phyloP scores from a whole-genome alignment of 2,888 invertebrate species.

The Liodrosophila aerea region DNA sequence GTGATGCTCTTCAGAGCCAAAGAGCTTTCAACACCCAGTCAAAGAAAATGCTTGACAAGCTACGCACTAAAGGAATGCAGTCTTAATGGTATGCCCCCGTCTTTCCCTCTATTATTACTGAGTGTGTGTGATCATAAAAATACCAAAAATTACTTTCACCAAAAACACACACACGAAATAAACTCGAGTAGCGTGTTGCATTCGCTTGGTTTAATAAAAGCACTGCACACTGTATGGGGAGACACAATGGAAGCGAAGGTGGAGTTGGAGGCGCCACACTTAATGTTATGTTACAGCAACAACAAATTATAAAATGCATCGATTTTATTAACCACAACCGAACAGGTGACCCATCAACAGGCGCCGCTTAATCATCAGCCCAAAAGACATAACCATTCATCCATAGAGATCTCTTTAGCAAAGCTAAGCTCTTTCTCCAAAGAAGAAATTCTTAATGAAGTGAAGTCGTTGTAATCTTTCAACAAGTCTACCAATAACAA shows the following conservation, averaged over 20 bases:
- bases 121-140: constrained; percentile 46
- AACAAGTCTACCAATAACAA: constrained; percentile 5
- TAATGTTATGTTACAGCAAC: constrained; percentile 44
- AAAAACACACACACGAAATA: constrained; percentile 18
- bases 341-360: constrained; percentile 38
- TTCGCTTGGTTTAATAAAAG: constrained; percentile 14
- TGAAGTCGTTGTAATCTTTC: not conserved
- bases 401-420: constrained; percentile 31
- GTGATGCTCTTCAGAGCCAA: constrained; percentile 36
- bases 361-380: constrained; percentile 51
- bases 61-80: constrained; percentile 57
- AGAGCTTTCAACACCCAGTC: constrained; percentile 71
- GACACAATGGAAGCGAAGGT: not conserved
- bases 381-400: constrained; percentile 27
- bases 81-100: constrained; percentile 48
- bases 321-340: constrained; percentile 31
- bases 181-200: constrained; percentile 55
- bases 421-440: constrained; percentile 18
- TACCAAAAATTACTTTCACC: constrained; percentile 71
- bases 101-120: not conserved
- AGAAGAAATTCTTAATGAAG: not conserved
- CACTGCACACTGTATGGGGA: not conserved
- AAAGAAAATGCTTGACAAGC: constrained; percentile 60
- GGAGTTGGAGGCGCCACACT: constrained; percentile 41
- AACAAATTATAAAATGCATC: constrained; percentile 69